A percentile compares a stretch with the other conserved stretches of the same genome.
Conservation (phyloP, 2,888 invertebrate species). For the Apotomis betuletana region DNA sequence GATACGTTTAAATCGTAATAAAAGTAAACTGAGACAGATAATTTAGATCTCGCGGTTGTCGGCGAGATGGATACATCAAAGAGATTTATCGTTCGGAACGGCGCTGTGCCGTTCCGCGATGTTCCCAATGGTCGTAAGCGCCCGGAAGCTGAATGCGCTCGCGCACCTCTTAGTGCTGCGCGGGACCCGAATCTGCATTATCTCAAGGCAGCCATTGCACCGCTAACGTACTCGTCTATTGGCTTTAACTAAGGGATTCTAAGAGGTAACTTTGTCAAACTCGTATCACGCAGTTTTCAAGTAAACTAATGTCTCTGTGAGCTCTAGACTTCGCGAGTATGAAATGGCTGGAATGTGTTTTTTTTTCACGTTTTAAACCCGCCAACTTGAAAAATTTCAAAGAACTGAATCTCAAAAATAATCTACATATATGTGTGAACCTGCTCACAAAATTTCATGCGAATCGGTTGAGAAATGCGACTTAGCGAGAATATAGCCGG, state of each 20-base stretch:
- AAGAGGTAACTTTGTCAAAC: background rate
- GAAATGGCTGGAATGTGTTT: no score
- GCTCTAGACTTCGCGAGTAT: no score
- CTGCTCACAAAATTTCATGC: no score
- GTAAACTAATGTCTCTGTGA: no score
- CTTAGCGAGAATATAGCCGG: no score
- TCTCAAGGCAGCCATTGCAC: conserved; percentile 17
- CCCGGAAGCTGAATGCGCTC: background rate
- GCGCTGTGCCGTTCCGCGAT: background rate
- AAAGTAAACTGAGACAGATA: conserved; percentile 37
- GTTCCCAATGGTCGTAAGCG: background rate
- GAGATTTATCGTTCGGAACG: conserved; percentile 44
- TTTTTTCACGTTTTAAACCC: no score
- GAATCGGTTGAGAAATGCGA: no score
- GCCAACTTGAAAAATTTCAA: no score
- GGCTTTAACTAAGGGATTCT: background rate
- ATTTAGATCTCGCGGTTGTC: conserved; percentile 23
- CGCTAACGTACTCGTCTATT: background rate
- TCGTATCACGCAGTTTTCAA: background rate
- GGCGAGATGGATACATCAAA: conserved; percentile 48
- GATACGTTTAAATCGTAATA: conserved; percentile 41
- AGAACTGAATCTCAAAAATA: no score
- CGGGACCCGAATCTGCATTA: conserved; percentile 14
- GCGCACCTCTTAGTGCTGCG: background rate
- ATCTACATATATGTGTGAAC: no score